Base-by-base conservation (phyloP, 53 echinoderm and acorn worm species). In the Hippasteria phrygiana region DNA sequence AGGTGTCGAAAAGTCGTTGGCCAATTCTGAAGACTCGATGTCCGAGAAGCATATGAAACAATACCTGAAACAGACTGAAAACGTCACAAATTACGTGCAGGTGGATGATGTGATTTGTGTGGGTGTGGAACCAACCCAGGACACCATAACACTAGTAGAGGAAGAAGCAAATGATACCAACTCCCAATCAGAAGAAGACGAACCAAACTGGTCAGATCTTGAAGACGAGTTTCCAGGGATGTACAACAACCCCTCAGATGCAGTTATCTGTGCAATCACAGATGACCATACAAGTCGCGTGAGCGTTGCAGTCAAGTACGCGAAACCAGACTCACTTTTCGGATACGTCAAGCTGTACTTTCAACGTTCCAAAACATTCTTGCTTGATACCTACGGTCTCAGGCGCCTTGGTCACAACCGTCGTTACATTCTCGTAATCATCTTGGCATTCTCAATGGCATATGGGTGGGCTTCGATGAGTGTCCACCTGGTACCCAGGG, bases 381-480 rank as follows among this genome's bases (percentile, higher is more conserved):
- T 78, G 22, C 39, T 78, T 16, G 78, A 78, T 17, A 78, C 78
- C 36, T 78, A 78, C 39, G 78, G 78, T 36, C 59, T 78, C 17
- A 78, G 55, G 36, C 55, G 78, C n/a, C 78, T 78, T 22, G 55
- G 20, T 32, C 24, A 36, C 41, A 78, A 78, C 7, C 38, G 20
- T 16, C 24, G 22, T 8, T 78, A 46, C 38, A 33, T 78, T 9
- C 54, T 59, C 22, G 1, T 78, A n/a, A 33, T 18, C 22, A 1
- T 33, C 32, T 35, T 34, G 37, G 78, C 78, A 18, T 36, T 78
- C 7, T 37, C 37, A 4, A 53, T 34, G 6, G 78, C 55, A 8
- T 78, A 54, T 18, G 78, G 78, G 8, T 72, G 36, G 36, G 62
- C 78, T 47, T 18, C 35, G 37, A 24, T 34, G 55, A 33, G 56